Base-by-base conservation (phyloP, 2,888 invertebrate species). In the Drosophila percnosoma region DNA sequence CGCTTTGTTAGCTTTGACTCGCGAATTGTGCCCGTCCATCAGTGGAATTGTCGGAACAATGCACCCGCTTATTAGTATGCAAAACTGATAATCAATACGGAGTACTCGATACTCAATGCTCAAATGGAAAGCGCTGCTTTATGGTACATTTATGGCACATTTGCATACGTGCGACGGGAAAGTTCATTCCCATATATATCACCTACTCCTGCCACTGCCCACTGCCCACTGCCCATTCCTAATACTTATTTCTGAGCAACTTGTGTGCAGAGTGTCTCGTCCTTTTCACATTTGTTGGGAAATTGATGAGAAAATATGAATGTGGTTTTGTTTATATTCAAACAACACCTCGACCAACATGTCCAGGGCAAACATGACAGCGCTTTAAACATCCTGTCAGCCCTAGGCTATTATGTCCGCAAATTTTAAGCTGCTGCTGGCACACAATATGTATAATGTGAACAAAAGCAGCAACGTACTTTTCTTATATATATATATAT, bases 71-170 rank as follows among this genome's bases (percentile, higher is more conserved):
- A 89, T 89, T 89, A 88, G 90, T 88, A 87, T 87, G 87, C 90
- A 89, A 86, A 87, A 83, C 86, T 85, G 81, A 88, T 87, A 87
- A 87, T 87, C 90, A 89, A 88, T 87, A 83, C 75, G 68, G 69
- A 73, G 68, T 68, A 36, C 58, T 60, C 45, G 52, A 63, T 61
- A 60, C 40, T 67, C 55, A 54, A 60, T 62, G 42, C 55, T 55
- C 31, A 38, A 29, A 29, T 60, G 36, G 38, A 75, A 73, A 70
- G 57, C 68, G 71, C 48, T 63, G 72, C 73, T 78, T 89, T 87
- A 78, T 70, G 70, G 77, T 66, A 68, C 83, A 73, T 69, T 82
- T 87, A 76, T 77, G 77, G 57, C 73, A 70, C 68, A 82, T 75
- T 82, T 87, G 82, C 89, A 83, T 81, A 75, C 77, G 73, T 74